These are phyloP conservation scores for Carassius auratus DNA, from an alignment of 2,113 vertebrate genomes.

Conservation along the genomic window DNA sequence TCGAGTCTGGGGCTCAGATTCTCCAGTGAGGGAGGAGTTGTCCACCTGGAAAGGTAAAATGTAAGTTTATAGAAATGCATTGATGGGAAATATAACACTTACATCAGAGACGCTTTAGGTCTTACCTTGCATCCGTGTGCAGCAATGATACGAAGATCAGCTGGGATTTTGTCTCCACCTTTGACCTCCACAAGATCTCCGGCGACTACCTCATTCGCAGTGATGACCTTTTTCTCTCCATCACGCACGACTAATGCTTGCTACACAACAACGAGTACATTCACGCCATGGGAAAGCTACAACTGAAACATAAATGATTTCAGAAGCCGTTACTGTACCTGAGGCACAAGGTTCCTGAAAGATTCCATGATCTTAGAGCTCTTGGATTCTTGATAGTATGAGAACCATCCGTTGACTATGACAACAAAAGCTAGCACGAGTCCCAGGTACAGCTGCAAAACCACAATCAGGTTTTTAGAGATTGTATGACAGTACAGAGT, in stretches of 20 bases:
- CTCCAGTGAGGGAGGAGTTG: slow-evolving; percentile 93
- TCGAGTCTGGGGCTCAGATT: slow-evolving; percentile 91
- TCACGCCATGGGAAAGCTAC: neutral
- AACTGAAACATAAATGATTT: neutral
- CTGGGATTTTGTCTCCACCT: slow-evolving; percentile 93
- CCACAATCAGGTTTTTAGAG: neutral
- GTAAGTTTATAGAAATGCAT: neutral
- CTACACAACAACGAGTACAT: slow-evolving; percentile 62
- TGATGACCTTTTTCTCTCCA: slow-evolving; percentile 90
- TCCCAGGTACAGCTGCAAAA: slow-evolving; percentile 88
- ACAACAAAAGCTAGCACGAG: slow-evolving; percentile 90
- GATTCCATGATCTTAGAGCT: slow-evolving; percentile 99
- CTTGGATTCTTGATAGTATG: slow-evolving; percentile 98
- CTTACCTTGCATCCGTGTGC: slow-evolving; percentile 92
- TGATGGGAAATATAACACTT: neutral
- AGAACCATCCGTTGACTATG: slow-evolving; percentile 98
- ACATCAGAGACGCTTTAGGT: neutral
- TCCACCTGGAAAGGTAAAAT: slow-evolving; percentile 78
- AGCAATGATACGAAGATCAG: slow-evolving; percentile 93
- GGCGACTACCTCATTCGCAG: slow-evolving; percentile 87
- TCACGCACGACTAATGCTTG: slow-evolving; percentile 94
- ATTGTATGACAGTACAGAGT: neutral
- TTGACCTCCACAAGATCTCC: slow-evolving; percentile 96
- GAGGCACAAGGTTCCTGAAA: slow-evolving; percentile 96
- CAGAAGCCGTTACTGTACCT: slow-evolving; percentile 76